phyloP scores from a whole-genome alignment of 64 coral and sea anemone species.

The Porites australiensis region DNA sequence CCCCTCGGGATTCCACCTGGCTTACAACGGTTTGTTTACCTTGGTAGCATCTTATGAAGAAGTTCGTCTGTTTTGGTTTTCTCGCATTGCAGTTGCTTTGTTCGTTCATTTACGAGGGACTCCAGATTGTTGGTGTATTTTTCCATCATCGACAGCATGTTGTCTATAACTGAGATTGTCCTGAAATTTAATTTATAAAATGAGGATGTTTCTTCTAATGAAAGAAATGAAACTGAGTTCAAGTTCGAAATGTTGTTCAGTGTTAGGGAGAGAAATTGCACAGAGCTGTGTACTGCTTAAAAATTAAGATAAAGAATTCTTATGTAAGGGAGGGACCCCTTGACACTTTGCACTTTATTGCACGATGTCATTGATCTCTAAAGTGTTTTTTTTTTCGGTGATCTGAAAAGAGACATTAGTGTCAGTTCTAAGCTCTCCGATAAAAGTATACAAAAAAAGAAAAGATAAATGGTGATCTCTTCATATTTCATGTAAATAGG shows the following conservation, averaged over 20 bases:
- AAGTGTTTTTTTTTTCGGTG: too few relatives aligned
- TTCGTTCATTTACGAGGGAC: constrained; percentile 77
- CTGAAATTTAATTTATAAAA: constrained; percentile 1
- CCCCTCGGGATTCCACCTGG: too few relatives aligned
- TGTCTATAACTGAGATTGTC: constrained; percentile 63
- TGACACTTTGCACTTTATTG: too few relatives aligned
- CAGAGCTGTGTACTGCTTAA: too few relatives aligned
- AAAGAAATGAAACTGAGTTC: not conserved
- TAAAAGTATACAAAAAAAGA: too few relatives aligned
- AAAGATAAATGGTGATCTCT: too few relatives aligned
- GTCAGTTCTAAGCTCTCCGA: too few relatives aligned
- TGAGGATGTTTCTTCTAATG: not conserved
- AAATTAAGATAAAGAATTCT: too few relatives aligned
- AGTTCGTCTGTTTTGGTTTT: constrained; percentile 76
- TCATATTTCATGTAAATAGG: too few relatives aligned
- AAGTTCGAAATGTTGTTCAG: not conserved
- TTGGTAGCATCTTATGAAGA: constrained; percentile 80
- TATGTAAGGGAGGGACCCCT: too few relatives aligned
- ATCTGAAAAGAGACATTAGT: too few relatives aligned
- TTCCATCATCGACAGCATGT: constrained; percentile 89
- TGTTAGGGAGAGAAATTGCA: not conserved
- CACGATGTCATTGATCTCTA: too few relatives aligned
- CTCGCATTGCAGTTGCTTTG: constrained; percentile 76
- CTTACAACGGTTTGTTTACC: constrained; percentile 14
- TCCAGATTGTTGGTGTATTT: constrained; percentile 85